A percentile compares a stretch with the other conserved stretches of the same genome.
Evolutionary conservation across 2,888 invertebrate genomes (phyloP).

Genomic region (Ferrisia virgata): DNA sequence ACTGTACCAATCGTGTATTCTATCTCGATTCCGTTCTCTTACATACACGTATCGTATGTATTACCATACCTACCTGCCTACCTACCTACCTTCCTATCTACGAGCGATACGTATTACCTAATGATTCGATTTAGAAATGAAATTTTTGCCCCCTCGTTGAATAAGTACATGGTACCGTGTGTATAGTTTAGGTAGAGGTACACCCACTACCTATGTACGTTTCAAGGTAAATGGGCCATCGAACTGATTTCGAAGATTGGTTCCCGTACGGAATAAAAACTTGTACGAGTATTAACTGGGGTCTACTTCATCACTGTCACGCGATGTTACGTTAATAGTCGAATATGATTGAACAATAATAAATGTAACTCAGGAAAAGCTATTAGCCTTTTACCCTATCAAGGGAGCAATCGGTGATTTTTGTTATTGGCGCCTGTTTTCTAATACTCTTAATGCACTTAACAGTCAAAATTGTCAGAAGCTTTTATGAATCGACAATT

Average conservation of each 20-base stretch:
- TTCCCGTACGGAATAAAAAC: background rate
- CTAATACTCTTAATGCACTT: background rate
- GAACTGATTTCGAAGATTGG: background rate
- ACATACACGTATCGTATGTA: background rate
- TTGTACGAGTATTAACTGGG: background rate
- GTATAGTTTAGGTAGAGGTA: too few species aligned
- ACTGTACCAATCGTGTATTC: background rate
- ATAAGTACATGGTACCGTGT: too few species aligned
- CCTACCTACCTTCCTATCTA: background rate
- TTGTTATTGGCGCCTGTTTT: background rate
- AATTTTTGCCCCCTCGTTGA: background rate
- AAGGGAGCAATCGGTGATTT: constrained; percentile 8
- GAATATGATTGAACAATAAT: constrained; percentile 10
- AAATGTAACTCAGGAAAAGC: constrained; percentile 3
- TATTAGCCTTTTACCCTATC: constrained; percentile 6
- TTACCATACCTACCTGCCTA: background rate
- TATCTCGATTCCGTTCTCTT: background rate
- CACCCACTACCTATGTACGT: too few species aligned
- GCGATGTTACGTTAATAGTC: background rate
- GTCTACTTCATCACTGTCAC: constrained; percentile 25
- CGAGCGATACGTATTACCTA: background rate
- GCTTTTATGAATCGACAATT: background rate
- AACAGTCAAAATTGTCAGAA: background rate
- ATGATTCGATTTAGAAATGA: background rate
- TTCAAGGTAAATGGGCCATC: background rate